Conservation (phyloP, 2,888 invertebrate species). For the Heliconius hortense region DNA sequence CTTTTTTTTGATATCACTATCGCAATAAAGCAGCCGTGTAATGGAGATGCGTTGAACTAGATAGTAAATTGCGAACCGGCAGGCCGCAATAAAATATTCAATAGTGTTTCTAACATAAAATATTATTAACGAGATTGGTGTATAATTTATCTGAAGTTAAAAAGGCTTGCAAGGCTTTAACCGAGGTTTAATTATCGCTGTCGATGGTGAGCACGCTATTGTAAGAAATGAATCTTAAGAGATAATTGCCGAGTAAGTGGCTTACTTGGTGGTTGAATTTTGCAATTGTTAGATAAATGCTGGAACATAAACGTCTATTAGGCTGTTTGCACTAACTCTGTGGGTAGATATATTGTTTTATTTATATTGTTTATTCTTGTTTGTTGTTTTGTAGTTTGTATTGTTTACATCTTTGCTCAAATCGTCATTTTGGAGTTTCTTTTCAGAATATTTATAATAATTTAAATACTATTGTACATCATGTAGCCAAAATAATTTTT, state of each 20-base stretch:
- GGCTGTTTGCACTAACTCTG: neutral
- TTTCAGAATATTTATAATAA: neutral
- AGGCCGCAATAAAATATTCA: constrained; percentile 38
- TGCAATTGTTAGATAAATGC: constrained; percentile 15
- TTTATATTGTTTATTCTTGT: neutral
- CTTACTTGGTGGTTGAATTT: constrained; percentile 28
- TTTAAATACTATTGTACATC: no score
- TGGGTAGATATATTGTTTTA: neutral
- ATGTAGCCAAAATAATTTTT: no score
- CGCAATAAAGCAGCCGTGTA: constrained; percentile 29
- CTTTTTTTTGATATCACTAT: constrained; percentile 21
- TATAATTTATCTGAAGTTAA: constrained; percentile 41
- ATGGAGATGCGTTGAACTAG: constrained; percentile 37
- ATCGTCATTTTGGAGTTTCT: neutral
- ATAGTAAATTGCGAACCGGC: constrained; percentile 34
- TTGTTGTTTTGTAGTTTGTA: neutral
- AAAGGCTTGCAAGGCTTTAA: constrained; percentile 42
- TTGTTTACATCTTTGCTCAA: neutral
- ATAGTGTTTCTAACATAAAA: constrained; percentile 38
- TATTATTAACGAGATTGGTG: constrained; percentile 35
- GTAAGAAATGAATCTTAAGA: constrained; percentile 44
- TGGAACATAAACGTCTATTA: constrained; percentile 11
- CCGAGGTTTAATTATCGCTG: constrained; percentile 46
- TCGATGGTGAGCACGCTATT: constrained; percentile 46
- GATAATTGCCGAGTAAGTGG: constrained; percentile 41